phyloP scores from a whole-genome alignment of 2,113 vertebrate genomes.

The Corythaixoides concolor region DNA sequence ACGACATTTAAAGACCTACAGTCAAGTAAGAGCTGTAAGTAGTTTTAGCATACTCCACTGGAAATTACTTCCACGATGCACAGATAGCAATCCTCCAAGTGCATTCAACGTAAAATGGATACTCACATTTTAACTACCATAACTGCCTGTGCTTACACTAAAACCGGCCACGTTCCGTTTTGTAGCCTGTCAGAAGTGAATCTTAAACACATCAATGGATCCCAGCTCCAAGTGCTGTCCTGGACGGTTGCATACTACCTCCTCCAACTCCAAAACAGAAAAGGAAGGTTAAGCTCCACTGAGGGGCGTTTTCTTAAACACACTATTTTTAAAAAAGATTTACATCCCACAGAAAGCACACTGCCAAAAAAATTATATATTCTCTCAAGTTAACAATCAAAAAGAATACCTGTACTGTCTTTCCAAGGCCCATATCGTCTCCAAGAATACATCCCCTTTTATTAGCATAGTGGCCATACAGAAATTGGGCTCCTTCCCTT shows the following conservation, averaged over 20 bases:
- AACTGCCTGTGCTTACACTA: background rate
- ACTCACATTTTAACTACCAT: background rate
- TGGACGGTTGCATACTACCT: background rate
- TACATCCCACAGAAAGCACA: background rate
- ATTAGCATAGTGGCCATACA: conserved; percentile 81
- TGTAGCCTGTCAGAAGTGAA: background rate
- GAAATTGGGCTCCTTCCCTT: conserved; percentile 87
- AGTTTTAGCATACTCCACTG: background rate
- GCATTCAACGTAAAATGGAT: background rate
- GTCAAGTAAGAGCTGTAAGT: background rate
- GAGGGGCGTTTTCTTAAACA: background rate
- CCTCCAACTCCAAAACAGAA: background rate
- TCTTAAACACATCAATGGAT: background rate
- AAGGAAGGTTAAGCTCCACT: background rate
- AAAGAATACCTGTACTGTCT: conserved; percentile 91
- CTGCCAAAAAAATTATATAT: background rate
- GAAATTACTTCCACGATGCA: background rate
- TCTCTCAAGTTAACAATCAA: background rate
- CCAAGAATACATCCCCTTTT: conserved; percentile 92
- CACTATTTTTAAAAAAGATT: background rate
- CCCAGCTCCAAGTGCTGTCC: no score
- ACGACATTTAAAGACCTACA: background rate
- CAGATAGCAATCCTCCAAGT: background rate
- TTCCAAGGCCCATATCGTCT: conserved; percentile 98
- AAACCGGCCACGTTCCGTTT: background rate